These are phyloP conservation scores for Calcarius lapponicus DNA, from an alignment of 2,797 vertebrate species.

Conservation along the genomic window DNA sequence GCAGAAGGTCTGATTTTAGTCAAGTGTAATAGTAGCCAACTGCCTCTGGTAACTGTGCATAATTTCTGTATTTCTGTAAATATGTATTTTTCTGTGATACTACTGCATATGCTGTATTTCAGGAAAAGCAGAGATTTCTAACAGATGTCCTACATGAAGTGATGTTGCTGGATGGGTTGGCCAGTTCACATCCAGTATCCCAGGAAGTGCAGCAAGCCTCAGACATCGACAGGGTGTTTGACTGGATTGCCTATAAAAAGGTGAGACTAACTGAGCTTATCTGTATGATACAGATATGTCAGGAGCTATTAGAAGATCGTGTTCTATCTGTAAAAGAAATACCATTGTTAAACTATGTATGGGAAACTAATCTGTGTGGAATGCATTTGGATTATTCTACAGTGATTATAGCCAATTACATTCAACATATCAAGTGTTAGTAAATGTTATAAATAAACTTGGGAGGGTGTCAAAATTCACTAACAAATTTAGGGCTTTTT, in stretches of 20 bases:
- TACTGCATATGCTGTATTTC: constrained; percentile 67
- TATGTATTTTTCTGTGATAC: neutral
- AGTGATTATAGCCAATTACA: neutral
- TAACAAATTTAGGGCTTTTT: neutral
- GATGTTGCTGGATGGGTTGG: constrained; percentile 92
- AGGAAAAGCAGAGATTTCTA: constrained; percentile 98
- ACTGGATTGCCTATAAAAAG: constrained; percentile 99
- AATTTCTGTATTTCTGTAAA: neutral
- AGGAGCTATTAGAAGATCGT: neutral
- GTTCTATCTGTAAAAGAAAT: neutral
- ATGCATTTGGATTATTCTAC: neutral
- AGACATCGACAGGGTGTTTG: constrained; percentile 94
- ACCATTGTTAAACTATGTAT: neutral
- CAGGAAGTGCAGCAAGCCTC: constrained; percentile 92
- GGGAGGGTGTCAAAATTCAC: neutral
- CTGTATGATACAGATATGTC: neutral
- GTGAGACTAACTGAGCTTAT: constrained; percentile 68
- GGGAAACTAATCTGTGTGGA: neutral
- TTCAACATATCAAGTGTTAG: neutral
- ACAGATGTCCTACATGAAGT: constrained; percentile 97
- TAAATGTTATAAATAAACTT: neutral
- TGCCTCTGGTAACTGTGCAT: neutral
- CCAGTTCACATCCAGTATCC: constrained; percentile 94
- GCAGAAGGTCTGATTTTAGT: neutral
- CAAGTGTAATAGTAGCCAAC: neutral